Evolutionary conservation across 2,797 vertebrate species (phyloP).

Genomic region (Sylvilagus floridanus): DNA sequence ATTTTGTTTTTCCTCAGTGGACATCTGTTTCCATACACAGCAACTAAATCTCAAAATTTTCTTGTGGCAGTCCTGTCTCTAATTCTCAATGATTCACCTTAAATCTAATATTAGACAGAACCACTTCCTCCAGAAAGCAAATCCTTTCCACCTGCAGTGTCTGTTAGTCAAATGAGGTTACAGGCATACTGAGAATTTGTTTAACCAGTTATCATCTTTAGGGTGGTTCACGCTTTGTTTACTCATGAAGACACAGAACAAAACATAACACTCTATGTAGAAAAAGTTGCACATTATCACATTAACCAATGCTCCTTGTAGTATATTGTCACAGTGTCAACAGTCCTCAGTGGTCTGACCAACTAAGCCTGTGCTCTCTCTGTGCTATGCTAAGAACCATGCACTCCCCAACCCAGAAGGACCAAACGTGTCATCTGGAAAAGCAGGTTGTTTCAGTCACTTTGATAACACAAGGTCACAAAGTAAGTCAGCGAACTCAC

Average conservation of each 20-base stretch:
- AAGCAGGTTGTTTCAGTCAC: neutral
- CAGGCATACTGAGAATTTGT: neutral
- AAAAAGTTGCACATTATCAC: neutral
- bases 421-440: neutral
- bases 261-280: neutral
- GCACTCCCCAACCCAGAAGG: neutral
- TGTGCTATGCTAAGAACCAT: neutral
- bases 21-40: neutral
- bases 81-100: neutral
- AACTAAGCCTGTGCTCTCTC: neutral
- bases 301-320: neutral
- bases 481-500: neutral
- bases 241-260: neutral
- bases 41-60: neutral
- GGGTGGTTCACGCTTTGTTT: neutral
- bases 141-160: neutral
- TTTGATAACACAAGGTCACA: neutral
- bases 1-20: neutral
- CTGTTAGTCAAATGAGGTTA: neutral
- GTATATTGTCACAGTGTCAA: neutral
- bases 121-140: neutral
- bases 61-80: neutral
- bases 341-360: neutral
- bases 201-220: neutral
- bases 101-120: constrained; percentile 2